Evolutionary conservation across 2,113 vertebrate species (phyloP), one percentile per base, ranked within the genome.

Genomic region (Nothoprocta perdicaria): DNA sequence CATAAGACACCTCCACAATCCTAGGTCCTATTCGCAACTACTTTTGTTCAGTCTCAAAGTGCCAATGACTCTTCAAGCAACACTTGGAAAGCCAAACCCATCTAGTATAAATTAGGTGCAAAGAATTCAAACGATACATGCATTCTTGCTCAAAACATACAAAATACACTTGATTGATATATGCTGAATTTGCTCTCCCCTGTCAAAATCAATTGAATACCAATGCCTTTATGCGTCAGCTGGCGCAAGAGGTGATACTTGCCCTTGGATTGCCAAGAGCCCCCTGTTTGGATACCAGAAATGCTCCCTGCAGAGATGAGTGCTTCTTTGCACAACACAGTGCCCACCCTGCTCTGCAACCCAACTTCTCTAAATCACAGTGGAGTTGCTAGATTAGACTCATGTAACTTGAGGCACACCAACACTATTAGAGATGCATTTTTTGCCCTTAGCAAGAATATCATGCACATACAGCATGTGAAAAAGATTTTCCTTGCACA

Each of bases 351-450:
- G 17, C 77, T 35, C 24, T 17, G 16, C 21, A 29, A 38, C 14
- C 22, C 9, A 43, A 17, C 26, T 62, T 62, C 14, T 55, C 33
- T 18, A 14, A 21, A 61, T 16, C 40, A 63, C 31, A 50, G 78
- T 18, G n/a, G 17, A 33, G 26, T 13, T 8, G 21, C 41, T 50
- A 78, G 19, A 21, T 29, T 24, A 91, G 7, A 7, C 5, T 76
- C 38, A 0, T 0, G 1, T 4, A 84, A 50, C 29, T 46, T 48
- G 35, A 53, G 69, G 66, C 1, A 33, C 24, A 40, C 27, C 17
- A 24, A 45, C 29, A 50, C 19, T 53, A 19, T 12, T 10, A 71
- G 24, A 35, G 16, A 22, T 12, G 3, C 22, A 5, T 33, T 84
- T 40, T 63, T 12, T 26, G 16, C 17, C 48, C 22, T 62, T 16